These are phyloP conservation scores for Sebastes variabilis DNA, from an alignment of 2,797 vertebrate genomes.

Conservation along the genomic window DNA sequence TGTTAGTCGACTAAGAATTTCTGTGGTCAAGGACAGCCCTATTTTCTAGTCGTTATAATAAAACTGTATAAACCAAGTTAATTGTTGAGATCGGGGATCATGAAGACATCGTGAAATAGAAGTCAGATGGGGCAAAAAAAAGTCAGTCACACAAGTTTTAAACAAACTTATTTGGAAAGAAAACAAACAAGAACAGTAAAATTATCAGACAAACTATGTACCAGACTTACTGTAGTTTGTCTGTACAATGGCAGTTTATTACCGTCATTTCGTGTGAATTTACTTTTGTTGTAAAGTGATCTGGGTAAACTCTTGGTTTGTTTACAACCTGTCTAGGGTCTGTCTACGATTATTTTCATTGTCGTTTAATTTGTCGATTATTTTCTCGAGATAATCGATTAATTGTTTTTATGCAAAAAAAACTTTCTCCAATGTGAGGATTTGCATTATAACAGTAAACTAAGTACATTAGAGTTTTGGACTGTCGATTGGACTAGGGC, in stretches of 20 bases:
- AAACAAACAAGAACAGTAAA: too few species aligned
- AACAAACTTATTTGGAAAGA: background rate
- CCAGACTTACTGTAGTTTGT: background rate
- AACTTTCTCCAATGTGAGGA: too few species aligned
- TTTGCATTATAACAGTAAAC: too few species aligned
- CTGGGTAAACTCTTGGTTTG: background rate
- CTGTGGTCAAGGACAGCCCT: too few species aligned
- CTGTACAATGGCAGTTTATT: background rate
- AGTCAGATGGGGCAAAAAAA: background rate
- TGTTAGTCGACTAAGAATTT: too few species aligned
- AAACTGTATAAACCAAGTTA: background rate
- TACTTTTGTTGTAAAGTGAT: too few species aligned
- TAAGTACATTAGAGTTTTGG: too few species aligned
- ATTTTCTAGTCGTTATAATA: background rate
- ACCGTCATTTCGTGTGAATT: background rate
- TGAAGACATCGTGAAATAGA: background rate
- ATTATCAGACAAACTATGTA: background rate
- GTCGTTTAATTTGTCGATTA: background rate
- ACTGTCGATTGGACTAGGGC: too few species aligned
- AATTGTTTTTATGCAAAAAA: too few species aligned
- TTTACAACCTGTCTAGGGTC: background rate
- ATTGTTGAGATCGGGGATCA: background rate
- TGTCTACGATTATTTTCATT: background rate
- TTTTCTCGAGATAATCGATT: background rate
- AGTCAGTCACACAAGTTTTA: background rate